Evolutionary conservation across 2,113 vertebrate genomes (phyloP).

Genomic region (Calyptommatus sinebrachiatus): DNA sequence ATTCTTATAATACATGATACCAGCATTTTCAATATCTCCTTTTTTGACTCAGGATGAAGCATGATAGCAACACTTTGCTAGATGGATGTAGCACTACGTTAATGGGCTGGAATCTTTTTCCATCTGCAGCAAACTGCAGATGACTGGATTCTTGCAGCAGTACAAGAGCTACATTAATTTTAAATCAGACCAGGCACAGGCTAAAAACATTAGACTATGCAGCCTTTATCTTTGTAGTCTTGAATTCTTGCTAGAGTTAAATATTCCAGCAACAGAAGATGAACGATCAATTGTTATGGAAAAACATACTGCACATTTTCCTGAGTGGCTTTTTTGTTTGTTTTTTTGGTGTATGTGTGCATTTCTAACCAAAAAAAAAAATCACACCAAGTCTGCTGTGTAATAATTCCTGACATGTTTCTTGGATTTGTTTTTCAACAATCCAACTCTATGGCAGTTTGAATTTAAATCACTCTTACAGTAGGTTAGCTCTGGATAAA

Average conservation of each 20-base stretch:
- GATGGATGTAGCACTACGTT: neutral
- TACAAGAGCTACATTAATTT: constrained; percentile 9
- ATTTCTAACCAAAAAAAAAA: no score
- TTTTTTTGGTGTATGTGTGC: no score
- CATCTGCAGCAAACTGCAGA: neutral
- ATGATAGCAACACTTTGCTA: neutral
- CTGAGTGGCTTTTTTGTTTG: no score
- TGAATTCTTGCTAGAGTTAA: neutral
- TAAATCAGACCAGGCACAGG: constrained; percentile 2
- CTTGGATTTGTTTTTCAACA: no score
- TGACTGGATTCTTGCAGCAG: neutral
- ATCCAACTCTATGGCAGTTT: no score
- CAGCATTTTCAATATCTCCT: neutral
- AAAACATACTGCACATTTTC: neutral
- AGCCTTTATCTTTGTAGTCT: neutral
- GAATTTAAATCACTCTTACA: no score
- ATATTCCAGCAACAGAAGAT: constrained; percentile 15
- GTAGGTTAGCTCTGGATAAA: no score
- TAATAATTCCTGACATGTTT: neutral
- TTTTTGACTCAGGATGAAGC: neutral
- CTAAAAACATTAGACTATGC: neutral
- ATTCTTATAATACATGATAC: neutral
- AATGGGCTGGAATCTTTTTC: constrained; percentile 17
- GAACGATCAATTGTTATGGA: neutral
- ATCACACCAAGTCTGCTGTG: neutral